Evolutionary conservation across 2,113 vertebrate genomes (phyloP).

Genomic region (Tringa solitaria): DNA sequence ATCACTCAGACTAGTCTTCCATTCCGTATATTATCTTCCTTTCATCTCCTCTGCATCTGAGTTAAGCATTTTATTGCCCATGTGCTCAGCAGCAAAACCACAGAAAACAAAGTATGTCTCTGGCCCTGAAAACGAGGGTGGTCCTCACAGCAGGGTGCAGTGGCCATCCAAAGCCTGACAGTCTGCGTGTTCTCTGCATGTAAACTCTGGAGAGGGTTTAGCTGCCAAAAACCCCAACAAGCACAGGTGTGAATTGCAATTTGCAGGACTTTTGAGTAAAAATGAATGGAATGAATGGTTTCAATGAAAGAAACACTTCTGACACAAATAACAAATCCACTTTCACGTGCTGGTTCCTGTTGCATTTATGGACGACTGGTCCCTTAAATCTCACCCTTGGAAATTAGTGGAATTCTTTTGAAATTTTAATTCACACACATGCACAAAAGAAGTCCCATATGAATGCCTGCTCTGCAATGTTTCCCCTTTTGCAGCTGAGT

Average conservation of each 20-base stretch:
- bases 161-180: not conserved
- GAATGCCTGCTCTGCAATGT: not conserved
- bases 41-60: not conserved
- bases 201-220: not conserved
- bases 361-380: not conserved
- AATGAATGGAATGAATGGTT: too few species aligned
- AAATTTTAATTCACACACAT: not conserved
- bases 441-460: not conserved
- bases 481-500: not conserved
- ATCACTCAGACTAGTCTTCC: not conserved
- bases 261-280: not conserved
- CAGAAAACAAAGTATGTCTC: not conserved
- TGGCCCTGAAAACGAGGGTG: fast-evolving
- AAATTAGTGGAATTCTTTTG: not conserved
- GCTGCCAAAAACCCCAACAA: not conserved
- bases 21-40: not conserved
- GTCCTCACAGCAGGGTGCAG: not conserved
- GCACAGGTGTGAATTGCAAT: not conserved
- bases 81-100: not conserved
- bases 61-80: not conserved
- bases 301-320: not conserved
- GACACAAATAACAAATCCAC: not conserved
- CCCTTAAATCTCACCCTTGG: not conserved
- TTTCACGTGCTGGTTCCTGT: not conserved
- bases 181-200: not conserved